A percentile compares a stretch with the other conserved stretches of the same genome.
Conservation (phyloP, 2,888 invertebrate genomes). For the Rotaria socialis region DNA sequence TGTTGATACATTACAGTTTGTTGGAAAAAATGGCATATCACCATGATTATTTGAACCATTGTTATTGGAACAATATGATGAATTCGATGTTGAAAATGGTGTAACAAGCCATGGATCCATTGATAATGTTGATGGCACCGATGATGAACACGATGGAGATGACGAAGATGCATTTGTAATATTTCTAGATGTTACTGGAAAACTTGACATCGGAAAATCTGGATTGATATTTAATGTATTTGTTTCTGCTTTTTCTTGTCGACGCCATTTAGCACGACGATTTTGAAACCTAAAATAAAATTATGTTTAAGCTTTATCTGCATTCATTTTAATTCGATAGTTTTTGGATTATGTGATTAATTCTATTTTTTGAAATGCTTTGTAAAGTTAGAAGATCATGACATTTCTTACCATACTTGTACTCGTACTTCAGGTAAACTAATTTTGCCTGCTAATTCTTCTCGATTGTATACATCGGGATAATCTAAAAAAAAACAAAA, state of each 20-base stretch:
- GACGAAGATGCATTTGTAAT: neutral
- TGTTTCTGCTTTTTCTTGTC: constrained; percentile 46
- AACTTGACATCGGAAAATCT: constrained; percentile 43
- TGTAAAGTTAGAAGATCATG: neutral
- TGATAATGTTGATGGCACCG: neutral
- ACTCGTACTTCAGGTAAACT: constrained; percentile 46
- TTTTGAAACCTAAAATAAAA: constrained; percentile 42
- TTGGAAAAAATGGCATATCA: neutral
- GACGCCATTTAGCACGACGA: constrained; percentile 46
- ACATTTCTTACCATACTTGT: constrained; percentile 41
- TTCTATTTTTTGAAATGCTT: neutral
- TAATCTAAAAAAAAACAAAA: constrained; percentile 31
- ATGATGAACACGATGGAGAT: neutral
- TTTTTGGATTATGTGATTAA: neutral
- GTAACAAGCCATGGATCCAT: constrained; percentile 17
- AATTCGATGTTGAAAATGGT: neutral
- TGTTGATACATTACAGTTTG: constrained; percentile 5
- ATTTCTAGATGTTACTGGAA: neutral
- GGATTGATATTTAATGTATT: constrained; percentile 43
- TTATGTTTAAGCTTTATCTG: neutral
- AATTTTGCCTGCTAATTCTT: constrained; percentile 46
- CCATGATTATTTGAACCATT: neutral
- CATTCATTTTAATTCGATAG: neutral
- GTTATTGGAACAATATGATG: neutral
- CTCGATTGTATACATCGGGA: constrained; percentile 46